Base-by-base conservation (phyloP, 30 jellyfish, hydroid and myxozoan species). In the Sanderia malayensis region DNA sequence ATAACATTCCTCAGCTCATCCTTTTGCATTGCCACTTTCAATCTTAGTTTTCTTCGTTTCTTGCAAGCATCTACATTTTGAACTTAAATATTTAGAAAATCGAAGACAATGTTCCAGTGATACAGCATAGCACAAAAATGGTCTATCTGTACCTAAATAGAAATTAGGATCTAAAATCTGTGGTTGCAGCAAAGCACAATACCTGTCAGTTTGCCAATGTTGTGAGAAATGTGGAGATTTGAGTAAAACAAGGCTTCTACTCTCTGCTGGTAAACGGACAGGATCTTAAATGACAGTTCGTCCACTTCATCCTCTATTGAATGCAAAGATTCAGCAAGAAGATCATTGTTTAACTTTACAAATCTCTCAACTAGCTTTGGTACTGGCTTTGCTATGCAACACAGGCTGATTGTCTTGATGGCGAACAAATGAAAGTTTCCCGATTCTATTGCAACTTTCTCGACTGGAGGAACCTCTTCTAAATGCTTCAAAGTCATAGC, bases 171-270 rank as follows among this genome's bases (percentile, higher is more conserved):
- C n/a, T n/a, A n/a, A n/a, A n/a, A n/a, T n/a, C n/a, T n/a, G n/a
- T n/a, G n/a, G n/a, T 13, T 37, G 52, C 52, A 4, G 6, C 52
- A 37, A 37, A 37, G 52, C 52, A 37, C 13, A 13, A 4, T 58
- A 58, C 70, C 70, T 58, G 70, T 58, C 13, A 58, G 45, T 58
- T 32, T 58, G 20, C 70, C 70, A 19, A 58, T 58, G 32, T 58
- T 58, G 41, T 58, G 29, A 32, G 70, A 58, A 58, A 58, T 58
- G 70, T 58, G 70, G 13, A 58, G 29, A 58, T 58, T 58, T 13
- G 70, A 58, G 32, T 58, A 58, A 23, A 58, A 58, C 8, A 58
- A 15, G 2, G 70, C 70, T 13, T 58, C 70, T 8, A 23, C 32
- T 31, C 23, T 21, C 1, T 23, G 20, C 13, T 37, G 52, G 13